phyloP scores from a whole-genome alignment of 2,888 invertebrate species.

The Drosophila mercatorum region DNA sequence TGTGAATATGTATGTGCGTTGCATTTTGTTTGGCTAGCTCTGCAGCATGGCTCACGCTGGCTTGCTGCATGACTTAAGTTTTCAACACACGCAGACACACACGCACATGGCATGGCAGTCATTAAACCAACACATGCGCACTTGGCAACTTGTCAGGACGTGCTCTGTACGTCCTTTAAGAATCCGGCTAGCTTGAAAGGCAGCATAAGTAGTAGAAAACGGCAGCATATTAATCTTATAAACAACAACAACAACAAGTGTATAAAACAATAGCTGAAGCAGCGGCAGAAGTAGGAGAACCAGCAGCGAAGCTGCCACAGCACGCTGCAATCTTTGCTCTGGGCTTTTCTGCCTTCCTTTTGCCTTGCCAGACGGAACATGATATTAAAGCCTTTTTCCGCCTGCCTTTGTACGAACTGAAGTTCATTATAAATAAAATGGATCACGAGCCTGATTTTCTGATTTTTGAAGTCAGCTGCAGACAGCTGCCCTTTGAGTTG shows the following conservation, averaged over 20 bases:
- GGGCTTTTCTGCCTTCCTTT: conserved; percentile 32
- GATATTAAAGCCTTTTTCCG: conserved; percentile 56
- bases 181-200: conserved; percentile 59
- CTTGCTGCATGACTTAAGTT: conserved; percentile 70
- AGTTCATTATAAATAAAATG: conserved; percentile 57
- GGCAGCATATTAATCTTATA: conserved; percentile 76
- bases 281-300: background rate
- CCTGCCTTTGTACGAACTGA: conserved; percentile 48
- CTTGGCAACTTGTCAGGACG: conserved; percentile 55
- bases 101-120: conserved; percentile 41
- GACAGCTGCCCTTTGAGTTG: background rate
- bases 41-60: conserved; percentile 35
- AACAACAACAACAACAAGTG: conserved; percentile 50
- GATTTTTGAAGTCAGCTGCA: conserved; percentile 6
- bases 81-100: conserved; percentile 56
- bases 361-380: conserved; percentile 43
- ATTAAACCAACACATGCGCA: conserved; percentile 52
- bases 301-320: background rate
- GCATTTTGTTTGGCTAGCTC: conserved; percentile 42
- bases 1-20: conserved; percentile 38
- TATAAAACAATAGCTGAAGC: conserved; percentile 28
- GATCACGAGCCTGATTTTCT: conserved; percentile 18
- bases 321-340: conserved; percentile 50
- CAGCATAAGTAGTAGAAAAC: conserved; percentile 77
- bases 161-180: conserved; percentile 58